Percentiles rank a stretch among this genome's conserved stretches.
These are phyloP conservation scores for Sibirionetta formosa DNA, from an alignment of 2,797 vertebrate species.

Conservation along the genomic window DNA sequence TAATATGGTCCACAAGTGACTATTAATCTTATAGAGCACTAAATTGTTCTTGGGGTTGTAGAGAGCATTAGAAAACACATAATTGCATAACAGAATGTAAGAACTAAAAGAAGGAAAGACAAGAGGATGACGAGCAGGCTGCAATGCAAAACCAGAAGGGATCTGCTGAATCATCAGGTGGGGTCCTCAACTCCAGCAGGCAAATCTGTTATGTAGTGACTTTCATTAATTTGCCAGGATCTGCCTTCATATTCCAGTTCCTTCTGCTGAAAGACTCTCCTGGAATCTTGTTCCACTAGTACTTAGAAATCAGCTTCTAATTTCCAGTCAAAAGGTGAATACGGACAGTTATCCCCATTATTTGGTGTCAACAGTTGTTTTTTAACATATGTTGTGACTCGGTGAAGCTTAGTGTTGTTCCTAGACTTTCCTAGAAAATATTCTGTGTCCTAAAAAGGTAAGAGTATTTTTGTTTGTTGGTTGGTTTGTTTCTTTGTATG, in stretches of 20 bases:
- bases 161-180: fast-evolving
- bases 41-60: not conserved
- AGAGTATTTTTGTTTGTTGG: not conserved
- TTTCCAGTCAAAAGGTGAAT: not conserved
- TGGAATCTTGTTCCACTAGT: not conserved
- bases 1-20: not conserved
- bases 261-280: not conserved
- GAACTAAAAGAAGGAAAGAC: not conserved
- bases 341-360: fast-evolving
- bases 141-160: not conserved
- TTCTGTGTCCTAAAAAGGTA: not conserved
- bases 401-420: not conserved
- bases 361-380: not conserved
- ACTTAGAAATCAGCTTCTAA: not conserved
- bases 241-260: not conserved
- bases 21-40: not conserved
- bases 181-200: not conserved
- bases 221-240: fast-evolving
- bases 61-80: not conserved
- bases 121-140: not conserved
- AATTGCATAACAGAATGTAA: not conserved
- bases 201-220: not conserved
- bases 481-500: too few relatives aligned
- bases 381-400: not conserved
- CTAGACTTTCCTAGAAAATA: not conserved